Evolutionary conservation across 2,888 invertebrate genomes (phyloP).

Genomic region (Drosophila flavopinicola): DNA sequence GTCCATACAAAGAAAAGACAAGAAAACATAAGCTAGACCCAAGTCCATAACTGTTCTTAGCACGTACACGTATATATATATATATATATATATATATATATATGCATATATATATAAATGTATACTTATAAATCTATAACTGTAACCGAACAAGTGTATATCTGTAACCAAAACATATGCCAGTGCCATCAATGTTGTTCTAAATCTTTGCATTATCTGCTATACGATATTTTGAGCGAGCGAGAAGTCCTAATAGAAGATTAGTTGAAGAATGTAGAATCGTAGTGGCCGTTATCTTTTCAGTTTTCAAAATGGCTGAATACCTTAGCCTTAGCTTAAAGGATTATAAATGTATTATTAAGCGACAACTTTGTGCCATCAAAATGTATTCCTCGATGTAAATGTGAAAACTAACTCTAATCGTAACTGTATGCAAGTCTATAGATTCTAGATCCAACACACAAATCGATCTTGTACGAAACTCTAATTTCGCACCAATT

Average conservation of each 20-base stretch:
- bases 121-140: not conserved
- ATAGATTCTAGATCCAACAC: conserved; percentile 18
- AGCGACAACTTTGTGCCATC: conserved; percentile 47
- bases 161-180: conserved; percentile 36
- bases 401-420: conserved; percentile 23
- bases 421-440: conserved; percentile 19
- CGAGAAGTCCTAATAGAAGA: conserved; percentile 2
- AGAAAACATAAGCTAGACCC: conserved; percentile 14
- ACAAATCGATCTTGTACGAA: conserved; percentile 2
- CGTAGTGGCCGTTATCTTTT: conserved; percentile 4
- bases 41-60: conserved; percentile 45
- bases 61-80: conserved; percentile 26
- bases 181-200: conserved; percentile 75
- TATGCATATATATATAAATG: conserved; percentile 8
- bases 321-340: conserved; percentile 43
- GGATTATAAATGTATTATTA: conserved; percentile 38
- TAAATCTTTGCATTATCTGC: conserved; percentile 18
- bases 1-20: no score
- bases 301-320: conserved; percentile 3
- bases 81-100: conserved; percentile 4
- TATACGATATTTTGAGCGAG: conserved; percentile 9
- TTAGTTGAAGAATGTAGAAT: conserved; percentile 10
- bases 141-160: no score
- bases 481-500: conserved; percentile 1
- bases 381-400: conserved; percentile 48